A percentile compares a stretch with the other conserved stretches of the same genome.
These are phyloP conservation scores for Podarcis lilfordi DNA, from an alignment of 2,797 vertebrate genomes.

Conservation along the genomic window DNA sequence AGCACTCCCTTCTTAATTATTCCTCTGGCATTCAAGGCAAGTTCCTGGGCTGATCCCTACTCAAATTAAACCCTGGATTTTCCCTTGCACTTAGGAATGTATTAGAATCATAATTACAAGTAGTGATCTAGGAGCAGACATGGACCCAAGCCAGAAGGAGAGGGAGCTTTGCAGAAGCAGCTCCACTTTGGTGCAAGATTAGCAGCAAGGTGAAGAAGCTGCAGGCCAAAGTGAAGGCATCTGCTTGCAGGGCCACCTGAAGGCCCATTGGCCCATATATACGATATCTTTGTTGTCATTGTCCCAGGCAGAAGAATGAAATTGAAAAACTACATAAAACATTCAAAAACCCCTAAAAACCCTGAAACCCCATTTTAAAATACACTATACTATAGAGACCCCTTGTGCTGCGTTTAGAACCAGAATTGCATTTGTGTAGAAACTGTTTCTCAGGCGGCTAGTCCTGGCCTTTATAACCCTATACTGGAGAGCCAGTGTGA, in stretches of 20 bases:
- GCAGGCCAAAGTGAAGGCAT: background rate
- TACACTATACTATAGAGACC: no score
- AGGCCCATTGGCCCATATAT: background rate
- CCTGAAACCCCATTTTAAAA: no score
- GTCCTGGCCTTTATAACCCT: no score
- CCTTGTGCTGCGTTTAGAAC: no score
- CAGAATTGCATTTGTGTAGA: no score
- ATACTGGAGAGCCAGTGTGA: no score
- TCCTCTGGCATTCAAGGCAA: constrained; percentile 17
- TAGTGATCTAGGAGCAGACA: constrained; percentile 8
- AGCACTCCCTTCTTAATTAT: constrained; percentile 20
- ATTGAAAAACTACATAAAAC: no score
- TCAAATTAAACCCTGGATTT: constrained; percentile 42
- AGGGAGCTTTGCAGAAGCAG: background rate
- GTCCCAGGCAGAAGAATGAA: no score
- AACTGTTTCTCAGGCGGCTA: no score
- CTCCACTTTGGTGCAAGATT: background rate
- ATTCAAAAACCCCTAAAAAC: no score
- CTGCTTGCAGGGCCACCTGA: background rate
- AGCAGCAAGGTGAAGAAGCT: background rate
- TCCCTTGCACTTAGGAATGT: background rate
- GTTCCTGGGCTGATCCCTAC: constrained; percentile 26
- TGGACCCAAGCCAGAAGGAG: constrained; percentile 13
- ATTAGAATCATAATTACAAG: constrained; percentile 31
- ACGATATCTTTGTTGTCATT: no score